phyloP scores from a whole-genome alignment of 2,888 invertebrate species.

The Parelbella ahira region DNA sequence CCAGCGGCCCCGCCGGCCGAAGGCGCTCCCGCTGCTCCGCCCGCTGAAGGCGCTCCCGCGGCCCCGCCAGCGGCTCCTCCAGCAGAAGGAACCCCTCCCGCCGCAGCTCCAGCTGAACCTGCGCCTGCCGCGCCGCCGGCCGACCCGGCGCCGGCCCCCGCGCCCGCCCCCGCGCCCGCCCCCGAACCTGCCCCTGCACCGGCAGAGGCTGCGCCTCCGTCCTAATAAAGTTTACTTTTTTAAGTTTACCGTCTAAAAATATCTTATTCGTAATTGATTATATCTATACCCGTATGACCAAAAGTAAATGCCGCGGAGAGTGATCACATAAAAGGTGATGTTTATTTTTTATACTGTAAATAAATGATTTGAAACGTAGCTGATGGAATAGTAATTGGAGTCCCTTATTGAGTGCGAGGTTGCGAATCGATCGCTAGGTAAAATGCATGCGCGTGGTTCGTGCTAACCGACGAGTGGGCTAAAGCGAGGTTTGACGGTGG shows the following conservation, averaged over 20 bases:
- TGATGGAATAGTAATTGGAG: conserved; percentile 70
- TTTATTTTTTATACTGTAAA: conserved; percentile 52
- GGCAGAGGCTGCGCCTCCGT: conserved; percentile 32
- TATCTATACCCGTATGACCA: conserved; percentile 24
- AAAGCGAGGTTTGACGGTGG: conserved; percentile 39
- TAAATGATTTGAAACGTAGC: conserved; percentile 61
- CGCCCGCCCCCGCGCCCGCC: conserved; percentile 31
- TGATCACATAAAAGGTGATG: too few species aligned
- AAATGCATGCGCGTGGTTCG: conserved; percentile 46
- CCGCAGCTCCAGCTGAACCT: conserved; percentile 30
- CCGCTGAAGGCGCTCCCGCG: conserved; percentile 31
- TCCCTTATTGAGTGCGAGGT: conserved; percentile 1
- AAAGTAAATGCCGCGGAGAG: conserved; percentile 25
- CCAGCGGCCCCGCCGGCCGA: conserved; percentile 40
- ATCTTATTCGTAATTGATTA: too few species aligned
- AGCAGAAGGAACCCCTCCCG: conserved; percentile 36
- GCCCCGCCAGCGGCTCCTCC: conserved; percentile 34
- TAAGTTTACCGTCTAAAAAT: too few species aligned
- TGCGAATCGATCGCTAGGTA: too few species aligned
- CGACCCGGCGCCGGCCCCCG: conserved; percentile 28
- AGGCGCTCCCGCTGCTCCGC: conserved; percentile 37
- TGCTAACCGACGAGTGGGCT: conserved; percentile 31
- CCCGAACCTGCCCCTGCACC: conserved; percentile 31
- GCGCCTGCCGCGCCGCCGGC: conserved; percentile 28
- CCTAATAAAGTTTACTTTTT: too few species aligned